A percentile compares a stretch with the other conserved stretches of the same genome.
Evolutionary conservation across 2,797 vertebrate species (phyloP).

Genomic region (Pogonophryne albipinna): DNA sequence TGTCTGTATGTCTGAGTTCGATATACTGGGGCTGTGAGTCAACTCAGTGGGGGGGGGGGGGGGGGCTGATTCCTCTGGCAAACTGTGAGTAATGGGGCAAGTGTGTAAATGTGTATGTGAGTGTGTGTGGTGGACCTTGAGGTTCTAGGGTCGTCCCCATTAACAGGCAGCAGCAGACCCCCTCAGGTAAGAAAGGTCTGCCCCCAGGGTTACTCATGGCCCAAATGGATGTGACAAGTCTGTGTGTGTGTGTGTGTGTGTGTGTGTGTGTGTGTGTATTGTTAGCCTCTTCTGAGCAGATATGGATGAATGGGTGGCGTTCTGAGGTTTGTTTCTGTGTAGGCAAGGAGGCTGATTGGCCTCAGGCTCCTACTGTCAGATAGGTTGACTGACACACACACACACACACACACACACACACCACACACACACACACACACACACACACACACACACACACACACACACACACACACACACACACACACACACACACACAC

Average conservation of each 20-base stretch:
- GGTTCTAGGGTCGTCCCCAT: conserved; percentile 39
- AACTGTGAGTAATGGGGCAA: conserved; percentile 56
- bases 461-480: neutral
- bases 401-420: conserved; percentile 17
- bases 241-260: conserved; percentile 1
- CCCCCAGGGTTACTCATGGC: conserved; percentile 56
- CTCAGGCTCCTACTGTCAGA: conserved; percentile 50
- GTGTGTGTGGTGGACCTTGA: conserved; percentile 29
- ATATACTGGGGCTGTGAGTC: conserved; percentile 40
- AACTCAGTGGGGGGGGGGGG: conserved; percentile 3
- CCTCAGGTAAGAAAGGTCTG: conserved; percentile 57
- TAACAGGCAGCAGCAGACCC: conserved; percentile 38
- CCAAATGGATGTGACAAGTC: conserved; percentile 68
- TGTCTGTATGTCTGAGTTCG: conserved; percentile 1
- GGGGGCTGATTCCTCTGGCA: conserved; percentile 35
- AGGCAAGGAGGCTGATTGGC: conserved; percentile 37
- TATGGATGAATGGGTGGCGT: conserved; percentile 34
- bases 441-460: neutral
- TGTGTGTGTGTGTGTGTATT: conserved; percentile 8
- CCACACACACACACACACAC: no score
- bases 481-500: conserved; percentile 20
- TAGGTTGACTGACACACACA: conserved; percentile 34
- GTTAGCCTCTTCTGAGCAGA: conserved; percentile 14
- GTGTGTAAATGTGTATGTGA: neutral
- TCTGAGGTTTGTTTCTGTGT: conserved; percentile 53